phyloP scores from a whole-genome alignment of 2,888 invertebrate species.

The Drosophila diplacantha region DNA sequence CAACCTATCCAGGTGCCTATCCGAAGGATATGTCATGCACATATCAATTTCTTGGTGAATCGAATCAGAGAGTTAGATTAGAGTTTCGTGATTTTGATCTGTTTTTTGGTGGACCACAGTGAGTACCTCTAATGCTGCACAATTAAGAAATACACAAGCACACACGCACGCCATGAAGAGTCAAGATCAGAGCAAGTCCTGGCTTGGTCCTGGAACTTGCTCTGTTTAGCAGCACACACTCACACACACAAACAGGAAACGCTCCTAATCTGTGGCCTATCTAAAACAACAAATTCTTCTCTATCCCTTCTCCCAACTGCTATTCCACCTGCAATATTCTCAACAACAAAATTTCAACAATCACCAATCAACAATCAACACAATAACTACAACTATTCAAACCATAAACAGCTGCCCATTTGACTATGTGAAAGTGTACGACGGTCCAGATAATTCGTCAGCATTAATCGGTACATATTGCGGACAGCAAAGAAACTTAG shows the following conservation, averaged over 20 bases:
- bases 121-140: slow-evolving; percentile 80
- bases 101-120: slow-evolving; percentile 99
- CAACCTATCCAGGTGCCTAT: slow-evolving; percentile 99
- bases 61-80: slow-evolving; percentile 93
- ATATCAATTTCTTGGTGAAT: slow-evolving; percentile 94
- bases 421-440: slow-evolving; percentile 98
- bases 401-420: slow-evolving; percentile 90
- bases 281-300: slow-evolving; percentile 41
- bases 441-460: slow-evolving; percentile 92
- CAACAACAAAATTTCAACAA: slow-evolving; percentile 45
- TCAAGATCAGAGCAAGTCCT: slow-evolving; percentile 67
- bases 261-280: slow-evolving; percentile 25
- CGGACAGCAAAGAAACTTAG: slow-evolving; percentile 96
- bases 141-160: slow-evolving; percentile 20
- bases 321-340: slow-evolving; percentile 47
- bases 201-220: slow-evolving; percentile 34
- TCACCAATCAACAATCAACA: slow-evolving; percentile 23
- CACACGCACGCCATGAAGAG: slow-evolving; percentile 31
- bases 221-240: slow-evolving; percentile 54
- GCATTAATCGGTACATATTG: slow-evolving; percentile 97
- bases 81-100: slow-evolving; percentile 99
- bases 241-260: slow-evolving; percentile 12
- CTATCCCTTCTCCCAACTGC: slow-evolving; percentile 41
- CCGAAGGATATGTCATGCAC: slow-evolving; percentile 96
- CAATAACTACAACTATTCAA: slow-evolving; percentile 27